Conservation (phyloP, 37 sponge, comb jelly and placozoan genomes). For the Chondrosia reniformis region DNA sequence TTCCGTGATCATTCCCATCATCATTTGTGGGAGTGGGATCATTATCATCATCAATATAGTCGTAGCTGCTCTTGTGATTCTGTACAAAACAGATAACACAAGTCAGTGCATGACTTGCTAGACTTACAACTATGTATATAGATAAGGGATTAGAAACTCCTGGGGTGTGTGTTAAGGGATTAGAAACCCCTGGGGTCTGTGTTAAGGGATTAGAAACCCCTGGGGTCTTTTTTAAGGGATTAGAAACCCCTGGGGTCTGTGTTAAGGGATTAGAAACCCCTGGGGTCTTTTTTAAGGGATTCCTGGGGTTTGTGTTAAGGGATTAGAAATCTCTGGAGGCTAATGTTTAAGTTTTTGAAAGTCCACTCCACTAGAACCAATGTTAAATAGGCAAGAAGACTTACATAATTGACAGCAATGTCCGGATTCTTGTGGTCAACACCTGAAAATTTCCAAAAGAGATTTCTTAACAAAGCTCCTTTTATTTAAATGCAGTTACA, state of each 20-base stretch:
- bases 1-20: constrained; percentile 58
- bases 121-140: not conserved
- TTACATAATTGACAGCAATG: constrained; percentile 42
- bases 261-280: too few species aligned
- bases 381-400: not conserved
- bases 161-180: too few species aligned
- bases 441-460: too few species aligned
- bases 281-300: not conserved
- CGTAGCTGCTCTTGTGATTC: constrained; percentile 66
- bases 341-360: not conserved
- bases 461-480: too few species aligned
- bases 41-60: constrained; percentile 54
- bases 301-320: too few species aligned
- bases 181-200: not conserved
- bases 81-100: not conserved
- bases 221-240: not conserved
- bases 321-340: not conserved
- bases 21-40: constrained; percentile 58
- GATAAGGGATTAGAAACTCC: too few species aligned
- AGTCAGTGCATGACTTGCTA: not conserved
- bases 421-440: constrained; percentile 49
- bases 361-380: not conserved
- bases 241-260: too few species aligned
- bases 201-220: not conserved
- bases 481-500: too few species aligned